Conservation (phyloP, 2,797 vertebrate species). For the Eulemur albifrons region DNA sequence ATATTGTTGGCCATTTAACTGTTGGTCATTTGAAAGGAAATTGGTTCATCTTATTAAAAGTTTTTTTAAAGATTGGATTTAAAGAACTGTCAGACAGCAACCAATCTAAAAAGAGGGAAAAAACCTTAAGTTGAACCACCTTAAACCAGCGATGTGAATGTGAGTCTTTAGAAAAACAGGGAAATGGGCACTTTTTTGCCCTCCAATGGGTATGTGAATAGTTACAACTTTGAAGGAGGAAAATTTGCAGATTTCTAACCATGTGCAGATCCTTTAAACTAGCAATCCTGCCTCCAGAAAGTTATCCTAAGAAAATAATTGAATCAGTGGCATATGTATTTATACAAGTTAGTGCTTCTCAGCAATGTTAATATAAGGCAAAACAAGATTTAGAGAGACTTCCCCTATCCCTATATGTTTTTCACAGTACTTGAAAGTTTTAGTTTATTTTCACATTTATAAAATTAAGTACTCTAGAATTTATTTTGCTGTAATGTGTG, state of each 20-base stretch:
- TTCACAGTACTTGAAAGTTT: neutral
- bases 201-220: neutral
- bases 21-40: neutral
- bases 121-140: neutral
- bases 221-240: neutral
- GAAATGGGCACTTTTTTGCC: rapidly evolving
- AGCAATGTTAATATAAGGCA: neutral
- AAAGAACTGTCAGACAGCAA: neutral
- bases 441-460: neutral
- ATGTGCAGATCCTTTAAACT: neutral
- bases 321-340: neutral
- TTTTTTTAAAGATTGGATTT: neutral
- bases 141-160: neutral
- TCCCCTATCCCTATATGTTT: neutral
- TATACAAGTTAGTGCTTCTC: neutral
- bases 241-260: neutral
- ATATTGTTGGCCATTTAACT: neutral
- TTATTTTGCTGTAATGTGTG: neutral
- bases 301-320: neutral
- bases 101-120: neutral
- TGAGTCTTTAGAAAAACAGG: neutral
- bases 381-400: neutral
- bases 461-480: neutral
- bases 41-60: neutral
- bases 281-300: neutral